phyloP scores from a whole-genome alignment of 2,113 vertebrate genomes.

The Cephalopterus ornatus region DNA sequence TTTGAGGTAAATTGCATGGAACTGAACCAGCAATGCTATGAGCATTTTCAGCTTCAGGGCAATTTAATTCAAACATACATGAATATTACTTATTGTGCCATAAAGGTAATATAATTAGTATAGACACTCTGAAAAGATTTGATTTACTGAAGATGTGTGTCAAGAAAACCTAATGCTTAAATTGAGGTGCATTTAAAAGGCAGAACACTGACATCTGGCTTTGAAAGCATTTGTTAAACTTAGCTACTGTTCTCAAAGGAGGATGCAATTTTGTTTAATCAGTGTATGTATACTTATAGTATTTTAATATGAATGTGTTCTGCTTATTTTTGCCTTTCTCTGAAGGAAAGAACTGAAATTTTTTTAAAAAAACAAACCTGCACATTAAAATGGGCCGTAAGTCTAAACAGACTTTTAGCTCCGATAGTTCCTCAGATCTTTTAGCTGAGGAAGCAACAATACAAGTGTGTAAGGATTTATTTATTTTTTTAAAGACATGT shows the following conservation, averaged over 20 bases:
- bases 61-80: neutral
- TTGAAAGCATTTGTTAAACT: neutral
- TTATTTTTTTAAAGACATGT: neutral
- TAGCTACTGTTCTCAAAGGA: neutral
- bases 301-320: neutral
- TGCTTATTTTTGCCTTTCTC: neutral
- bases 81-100: neutral
- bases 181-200: neutral
- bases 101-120: neutral
- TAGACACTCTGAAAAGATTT: neutral
- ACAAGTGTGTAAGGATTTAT: neutral
- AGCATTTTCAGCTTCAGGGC: neutral
- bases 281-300: neutral
- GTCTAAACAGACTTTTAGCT: neutral
- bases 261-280: neutral
- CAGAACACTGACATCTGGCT: neutral
- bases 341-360: neutral
- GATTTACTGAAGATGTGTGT: neutral
- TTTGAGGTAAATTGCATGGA: neutral
- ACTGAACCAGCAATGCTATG: neutral
- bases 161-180: neutral
- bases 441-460: neutral
- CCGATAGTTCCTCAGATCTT: neutral
- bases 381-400: neutral
- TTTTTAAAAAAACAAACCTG: neutral